Evolutionary conservation across 1,140 invertebrate species (phyloP).

Genomic region (Drosophila burlai): DNA sequence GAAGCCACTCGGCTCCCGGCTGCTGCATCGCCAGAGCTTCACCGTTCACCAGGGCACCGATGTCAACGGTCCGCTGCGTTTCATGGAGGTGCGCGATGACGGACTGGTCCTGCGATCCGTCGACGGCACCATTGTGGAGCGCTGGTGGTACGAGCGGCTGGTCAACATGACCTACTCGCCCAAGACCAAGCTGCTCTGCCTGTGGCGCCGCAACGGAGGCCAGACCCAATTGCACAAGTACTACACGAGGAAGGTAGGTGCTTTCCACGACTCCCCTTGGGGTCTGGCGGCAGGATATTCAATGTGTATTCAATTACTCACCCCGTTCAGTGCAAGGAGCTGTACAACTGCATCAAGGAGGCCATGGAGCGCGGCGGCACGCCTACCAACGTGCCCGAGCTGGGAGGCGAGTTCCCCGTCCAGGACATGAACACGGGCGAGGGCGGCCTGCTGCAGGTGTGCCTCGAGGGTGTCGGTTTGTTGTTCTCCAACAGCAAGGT

Average conservation of each 20-base stretch:
- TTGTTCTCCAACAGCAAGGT: constrained; percentile 99
- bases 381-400: constrained; percentile 92
- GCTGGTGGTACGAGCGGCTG: constrained; percentile 99
- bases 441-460: constrained; percentile 98
- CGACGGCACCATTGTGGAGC: constrained; percentile 94
- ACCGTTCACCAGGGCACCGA: constrained; percentile 98
- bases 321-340: constrained; percentile 94
- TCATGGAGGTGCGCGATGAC: constrained; percentile 99
- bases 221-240: constrained; percentile 98
- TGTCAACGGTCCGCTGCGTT: constrained; percentile 95
- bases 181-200: constrained; percentile 98
- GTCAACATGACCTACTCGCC: constrained; percentile 99
- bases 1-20: constrained; percentile 95
- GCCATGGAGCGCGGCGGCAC: constrained; percentile 98
- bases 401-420: constrained; percentile 99
- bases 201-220: constrained; percentile 96
- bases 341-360: constrained; percentile 99
- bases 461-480: constrained; percentile 99
- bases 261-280: not conserved
- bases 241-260: constrained; percentile 97
- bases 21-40: constrained; percentile 98
- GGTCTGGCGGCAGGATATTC: not conserved
- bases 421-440: constrained; percentile 98
- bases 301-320: not conserved
- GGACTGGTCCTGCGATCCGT: constrained; percentile 96